Conservation (phyloP, 2,113 vertebrate genomes). For the Lampris megalopsis region DNA sequence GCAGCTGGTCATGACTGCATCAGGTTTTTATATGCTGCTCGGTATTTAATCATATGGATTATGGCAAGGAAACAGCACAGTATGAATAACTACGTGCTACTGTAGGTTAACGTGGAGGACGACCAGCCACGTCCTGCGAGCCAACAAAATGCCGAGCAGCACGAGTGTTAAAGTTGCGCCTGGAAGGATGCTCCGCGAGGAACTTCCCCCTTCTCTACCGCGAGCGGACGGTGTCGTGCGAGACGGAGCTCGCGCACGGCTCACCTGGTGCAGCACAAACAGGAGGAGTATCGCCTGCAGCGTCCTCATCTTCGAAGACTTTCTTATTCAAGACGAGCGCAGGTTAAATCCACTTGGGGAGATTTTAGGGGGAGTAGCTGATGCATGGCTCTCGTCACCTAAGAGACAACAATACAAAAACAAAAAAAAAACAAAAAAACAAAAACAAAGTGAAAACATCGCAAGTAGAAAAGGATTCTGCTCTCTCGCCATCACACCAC, state of each 20-base stretch:
- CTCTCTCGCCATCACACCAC: no score
- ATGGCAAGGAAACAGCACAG: not conserved
- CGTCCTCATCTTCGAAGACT: conserved; percentile 86
- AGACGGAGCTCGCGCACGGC: conserved; percentile 44
- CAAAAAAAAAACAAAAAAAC: not conserved
- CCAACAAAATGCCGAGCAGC: no score
- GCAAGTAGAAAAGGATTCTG: not conserved
- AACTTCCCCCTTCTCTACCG: no score
- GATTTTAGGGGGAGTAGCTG: conserved; percentile 68
- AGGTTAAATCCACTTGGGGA: conserved; percentile 83
- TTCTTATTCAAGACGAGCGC: conserved; percentile 80
- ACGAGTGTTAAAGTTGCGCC: no score
- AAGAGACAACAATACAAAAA: conserved; percentile 26
- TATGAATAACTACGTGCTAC: not conserved
- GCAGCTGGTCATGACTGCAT: conserved; percentile 3
- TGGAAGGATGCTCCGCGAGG: no score
- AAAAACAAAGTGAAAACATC: not conserved
- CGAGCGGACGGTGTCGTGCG: no score
- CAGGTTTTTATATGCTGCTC: not conserved
- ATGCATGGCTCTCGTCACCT: conserved; percentile 78
- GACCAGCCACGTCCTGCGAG: no score
- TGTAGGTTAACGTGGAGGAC: no score
- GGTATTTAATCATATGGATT: not conserved
- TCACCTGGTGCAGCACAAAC: conserved; percentile 92
- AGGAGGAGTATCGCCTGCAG: conserved; percentile 86